phyloP scores from a whole-genome alignment of 1,140 invertebrate genomes.

The Heliconius hewitsoni region DNA sequence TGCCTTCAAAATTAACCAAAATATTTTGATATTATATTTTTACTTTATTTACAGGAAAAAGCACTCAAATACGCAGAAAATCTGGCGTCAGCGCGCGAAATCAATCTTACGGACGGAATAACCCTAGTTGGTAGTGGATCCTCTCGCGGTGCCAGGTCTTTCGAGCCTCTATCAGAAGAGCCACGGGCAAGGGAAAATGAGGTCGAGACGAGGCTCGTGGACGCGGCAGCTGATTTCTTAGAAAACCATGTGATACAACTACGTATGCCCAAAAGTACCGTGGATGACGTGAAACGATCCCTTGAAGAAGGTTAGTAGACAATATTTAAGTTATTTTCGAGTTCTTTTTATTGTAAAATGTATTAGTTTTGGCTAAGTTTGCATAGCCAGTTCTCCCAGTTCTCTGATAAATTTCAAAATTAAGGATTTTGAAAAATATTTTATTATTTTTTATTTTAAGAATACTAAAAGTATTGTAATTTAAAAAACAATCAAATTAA shows the following conservation, averaged over 20 bases:
- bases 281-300: slow-evolving; percentile 85
- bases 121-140: slow-evolving; percentile 85
- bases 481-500: too few relatives aligned
- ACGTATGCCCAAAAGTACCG: slow-evolving; percentile 86
- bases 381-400: too few relatives aligned
- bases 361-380: too few relatives aligned
- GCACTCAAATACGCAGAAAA: slow-evolving; percentile 86
- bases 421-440: too few relatives aligned
- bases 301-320: slow-evolving; percentile 83
- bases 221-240: slow-evolving; percentile 88
- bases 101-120: slow-evolving; percentile 86
- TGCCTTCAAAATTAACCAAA: too few relatives aligned
- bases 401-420: too few relatives aligned
- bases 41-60: slow-evolving; percentile 81
- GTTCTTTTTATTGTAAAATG: too few relatives aligned
- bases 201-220: slow-evolving; percentile 87
- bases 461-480: too few relatives aligned
- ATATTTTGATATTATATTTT: neutral
- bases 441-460: too few relatives aligned
- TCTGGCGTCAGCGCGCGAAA: slow-evolving; percentile 70
- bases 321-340: neutral
- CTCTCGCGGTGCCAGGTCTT: slow-evolving; percentile 76
- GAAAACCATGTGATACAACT: slow-evolving; percentile 90
- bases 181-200: slow-evolving; percentile 86
- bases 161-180: slow-evolving; percentile 84